These are phyloP conservation scores for Clostera curtula DNA, from an alignment of 2,888 invertebrate genomes.

Conservation along the genomic window DNA sequence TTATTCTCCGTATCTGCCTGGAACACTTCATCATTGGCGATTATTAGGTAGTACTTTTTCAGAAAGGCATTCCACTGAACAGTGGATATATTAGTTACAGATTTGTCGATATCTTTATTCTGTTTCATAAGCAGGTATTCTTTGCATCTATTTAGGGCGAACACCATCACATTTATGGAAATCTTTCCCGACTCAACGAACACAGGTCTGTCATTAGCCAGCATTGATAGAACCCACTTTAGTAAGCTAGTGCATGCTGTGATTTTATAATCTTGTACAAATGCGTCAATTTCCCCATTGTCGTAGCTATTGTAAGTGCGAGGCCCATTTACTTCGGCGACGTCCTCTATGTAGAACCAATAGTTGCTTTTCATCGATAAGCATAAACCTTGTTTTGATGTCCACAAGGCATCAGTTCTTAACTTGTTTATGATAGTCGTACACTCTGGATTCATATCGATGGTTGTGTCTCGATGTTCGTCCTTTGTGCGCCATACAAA, in stretches of 20 bases:
- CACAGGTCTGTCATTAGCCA: conserved; percentile 50
- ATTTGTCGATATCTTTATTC: conserved; percentile 79
- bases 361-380: conserved; percentile 75
- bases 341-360: conserved; percentile 77
- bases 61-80: conserved; percentile 81
- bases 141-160: conserved; percentile 82
- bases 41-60: conserved; percentile 77
- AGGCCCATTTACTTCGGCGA: conserved; percentile 81
- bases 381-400: conserved; percentile 65
- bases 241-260: conserved; percentile 86
- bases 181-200: conserved; percentile 70
- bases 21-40: conserved; percentile 74
- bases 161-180: conserved; percentile 75
- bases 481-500: conserved; percentile 56
- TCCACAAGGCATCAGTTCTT: conserved; percentile 51
- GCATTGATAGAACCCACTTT: conserved; percentile 71
- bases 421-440: conserved; percentile 51
- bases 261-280: conserved; percentile 82
- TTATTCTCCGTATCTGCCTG: conserved; percentile 45
- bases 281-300: conserved; percentile 72
- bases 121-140: conserved; percentile 75
- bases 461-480: conserved; percentile 24
- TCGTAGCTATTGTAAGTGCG: conserved; percentile 80
- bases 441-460: conserved; percentile 37
- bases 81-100: conserved; percentile 45